Base-by-base conservation (phyloP, 1,140 invertebrate species). In the Drosophila seguyi region DNA sequence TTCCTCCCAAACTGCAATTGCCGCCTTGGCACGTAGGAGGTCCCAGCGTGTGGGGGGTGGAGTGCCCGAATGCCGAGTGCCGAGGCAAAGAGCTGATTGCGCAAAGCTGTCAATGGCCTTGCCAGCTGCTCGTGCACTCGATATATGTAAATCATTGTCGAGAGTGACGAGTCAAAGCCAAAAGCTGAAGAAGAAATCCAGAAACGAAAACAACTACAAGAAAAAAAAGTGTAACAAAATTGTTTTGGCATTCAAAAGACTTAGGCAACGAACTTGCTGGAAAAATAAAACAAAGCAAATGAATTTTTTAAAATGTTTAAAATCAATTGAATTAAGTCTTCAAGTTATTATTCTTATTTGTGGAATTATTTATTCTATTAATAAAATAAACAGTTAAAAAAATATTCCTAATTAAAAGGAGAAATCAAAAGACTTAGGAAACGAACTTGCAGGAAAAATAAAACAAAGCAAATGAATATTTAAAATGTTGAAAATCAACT, bases 11-110 rank as follows among this genome's bases (percentile, higher is more conserved):
- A 59, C 71, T 80, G 78, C 79, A 81, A 81, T 81, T 71, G 60
- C 39, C 63, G 52, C 72, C 79, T 77, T 83, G 80, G 81, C 80
- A 83, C 81, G 81, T 83, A 83, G 76, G 77, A 60, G 68, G 55
- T 10, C 31, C 63, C 27, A 47, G 44, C 44, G 67, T 42, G 47
- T 50, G 25, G 34, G 41, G 55, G 38, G 22, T 25, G 60, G 39
- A 22, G 58, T 29, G 29, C 20, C 29, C 31, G 10, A 34, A 10
- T 34, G 31, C 29, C 31, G 16, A 36, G 34, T 36, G 14, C 14
- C 20, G 22, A 8, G 57, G 56, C 47, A 48, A 29, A 42, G 57
- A 56, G 62, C 38, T n/a, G 27, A 68, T 63, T 74, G 71, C 58
- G 53, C 68, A 69, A 69, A 67, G 34, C 65, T 48, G 66, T 36